These are phyloP conservation scores for Belonocnema kinseyi DNA, from an alignment of 1,140 invertebrate genomes.

Conservation along the genomic window DNA sequence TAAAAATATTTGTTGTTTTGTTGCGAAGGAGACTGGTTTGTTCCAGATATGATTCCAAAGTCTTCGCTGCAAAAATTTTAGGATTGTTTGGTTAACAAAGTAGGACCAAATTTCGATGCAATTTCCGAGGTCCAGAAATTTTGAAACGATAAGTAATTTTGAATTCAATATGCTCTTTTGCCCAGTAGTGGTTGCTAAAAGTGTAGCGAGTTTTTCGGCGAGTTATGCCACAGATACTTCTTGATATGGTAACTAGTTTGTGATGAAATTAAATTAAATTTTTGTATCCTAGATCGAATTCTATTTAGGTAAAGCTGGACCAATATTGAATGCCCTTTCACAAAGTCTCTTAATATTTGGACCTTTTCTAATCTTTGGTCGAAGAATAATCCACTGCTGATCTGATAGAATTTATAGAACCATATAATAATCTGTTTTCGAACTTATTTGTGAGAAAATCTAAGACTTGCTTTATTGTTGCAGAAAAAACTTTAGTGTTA, in stretches of 20 bases:
- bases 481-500: background rate
- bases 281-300: constrained; percentile 42
- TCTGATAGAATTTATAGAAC: constrained; percentile 30
- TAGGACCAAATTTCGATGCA: too few relatives aligned
- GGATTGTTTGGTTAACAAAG: too few relatives aligned
- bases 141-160: too few relatives aligned
- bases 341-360: constrained; percentile 48
- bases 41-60: too few relatives aligned
- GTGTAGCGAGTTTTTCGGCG: constrained; percentile 42
- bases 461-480: constrained; percentile 22
- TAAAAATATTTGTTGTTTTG: too few relatives aligned
- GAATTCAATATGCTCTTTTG: too few relatives aligned
- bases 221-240: constrained; percentile 46
- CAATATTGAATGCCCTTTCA: constrained; percentile 47
- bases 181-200: constrained; percentile 47
- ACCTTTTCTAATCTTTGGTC: constrained; percentile 6
- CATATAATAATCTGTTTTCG: constrained; percentile 30
- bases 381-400: constrained; percentile 35
- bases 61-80: too few relatives aligned
- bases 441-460: constrained; percentile 29
- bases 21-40: too few relatives aligned
- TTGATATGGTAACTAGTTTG: constrained; percentile 38
- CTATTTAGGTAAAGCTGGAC: constrained; percentile 48
- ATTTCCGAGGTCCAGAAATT: too few relatives aligned
- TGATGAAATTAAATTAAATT: constrained; percentile 25